Evolutionary conservation across 2,113 vertebrate genomes (phyloP), one percentile per base, ranked within the genome.

Genomic region (cattle (Bos taurus)): DNA sequence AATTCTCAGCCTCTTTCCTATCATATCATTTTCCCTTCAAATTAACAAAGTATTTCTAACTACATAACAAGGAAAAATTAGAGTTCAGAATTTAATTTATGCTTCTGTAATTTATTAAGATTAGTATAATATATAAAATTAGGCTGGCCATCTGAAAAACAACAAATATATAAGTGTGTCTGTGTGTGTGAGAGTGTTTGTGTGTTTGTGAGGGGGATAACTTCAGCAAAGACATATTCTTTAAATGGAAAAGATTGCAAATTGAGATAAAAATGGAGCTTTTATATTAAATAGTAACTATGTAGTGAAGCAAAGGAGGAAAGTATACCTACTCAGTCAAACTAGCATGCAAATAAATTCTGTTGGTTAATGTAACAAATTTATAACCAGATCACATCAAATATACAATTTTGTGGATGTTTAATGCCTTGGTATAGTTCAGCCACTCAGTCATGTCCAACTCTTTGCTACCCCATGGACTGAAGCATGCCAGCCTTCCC

Each of bases 101-200:
- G 54, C 56, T 30, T 56, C 48, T 67, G 36, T 26, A 82, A 26
- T 40, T n/a, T 93, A 81, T 82, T 81, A 88, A 43, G 71, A 43
- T 81, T 54, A 54, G 7, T 30, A 21, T 5, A 43, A 67, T n/a
- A 46, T 56, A 60, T 13, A 77, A 40, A 88, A 56, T 46, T 54
- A n/a, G 19, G 48, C 7, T 21, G 16, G 15, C 14, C 60, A 89
- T 71, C 28, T 43, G 57, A 54, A n/a, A 82, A 78, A 19, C 50
- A 60, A 43, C 16, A 92, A 46, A 71, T 33, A 28, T 1, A 25
- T 48, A 46, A 3, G 26, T 0, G 0, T 48, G 26, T 48, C 5
- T 82, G 11, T 57, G n/a, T 84, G 52, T 84, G 7, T 3, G n/a
- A 25, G 23, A 86, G n/a, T 21, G 11, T 74, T 23, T 43, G 71